Evolutionary conservation across 2,888 invertebrate genomes (phyloP).

Genomic region (Sussaba pulchella): DNA sequence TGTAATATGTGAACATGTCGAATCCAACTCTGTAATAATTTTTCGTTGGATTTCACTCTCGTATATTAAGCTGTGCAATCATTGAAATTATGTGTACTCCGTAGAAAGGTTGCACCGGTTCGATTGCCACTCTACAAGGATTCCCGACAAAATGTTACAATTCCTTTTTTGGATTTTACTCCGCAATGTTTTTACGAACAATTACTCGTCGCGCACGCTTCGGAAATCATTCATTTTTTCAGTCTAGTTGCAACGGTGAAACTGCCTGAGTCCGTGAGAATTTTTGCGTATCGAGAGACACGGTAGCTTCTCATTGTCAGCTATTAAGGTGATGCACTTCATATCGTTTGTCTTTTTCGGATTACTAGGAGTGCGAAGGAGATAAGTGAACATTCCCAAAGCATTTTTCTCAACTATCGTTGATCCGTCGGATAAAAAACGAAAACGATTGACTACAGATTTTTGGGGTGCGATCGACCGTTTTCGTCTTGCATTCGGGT

Average conservation of each 20-base stretch:
- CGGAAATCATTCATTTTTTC: constrained; percentile 44
- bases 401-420: too few species aligned
- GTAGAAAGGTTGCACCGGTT: constrained; percentile 25
- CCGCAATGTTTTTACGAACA: neutral
- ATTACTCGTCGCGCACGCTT: constrained; percentile 23
- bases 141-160: constrained; percentile 16
- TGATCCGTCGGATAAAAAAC: too few species aligned
- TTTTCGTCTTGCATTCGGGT: too few species aligned
- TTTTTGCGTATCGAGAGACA: too few species aligned
- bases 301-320: too few species aligned
- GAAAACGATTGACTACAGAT: too few species aligned
- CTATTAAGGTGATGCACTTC: too few species aligned
- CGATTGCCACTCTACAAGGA: constrained; percentile 13
- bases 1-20: neutral
- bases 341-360: too few species aligned
- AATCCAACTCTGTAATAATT: constrained; percentile 23
- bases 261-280: constrained; percentile 20
- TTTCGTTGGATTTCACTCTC: constrained; percentile 5
- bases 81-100: constrained; percentile 13
- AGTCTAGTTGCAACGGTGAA: constrained; percentile 39
- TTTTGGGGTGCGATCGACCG: too few species aligned
- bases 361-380: too few species aligned
- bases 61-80: constrained; percentile 1
- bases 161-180: neutral
- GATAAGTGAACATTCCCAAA: too few species aligned